Conservation (phyloP, 2,797 vertebrate genomes). For the Coilia nasus region DNA sequence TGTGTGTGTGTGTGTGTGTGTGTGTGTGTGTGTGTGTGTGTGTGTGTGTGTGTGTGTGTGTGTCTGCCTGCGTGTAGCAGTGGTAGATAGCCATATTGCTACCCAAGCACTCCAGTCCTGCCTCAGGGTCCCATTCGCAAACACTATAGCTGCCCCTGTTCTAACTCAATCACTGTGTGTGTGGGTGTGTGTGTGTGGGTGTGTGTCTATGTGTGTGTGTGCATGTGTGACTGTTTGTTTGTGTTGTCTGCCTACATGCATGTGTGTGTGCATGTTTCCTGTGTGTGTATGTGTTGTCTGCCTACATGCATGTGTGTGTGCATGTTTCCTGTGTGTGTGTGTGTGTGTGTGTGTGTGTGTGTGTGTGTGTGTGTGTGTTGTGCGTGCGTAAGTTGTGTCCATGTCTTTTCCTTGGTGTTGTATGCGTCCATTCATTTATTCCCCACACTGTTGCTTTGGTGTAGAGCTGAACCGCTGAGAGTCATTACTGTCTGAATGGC, state of each 20-base stretch:
- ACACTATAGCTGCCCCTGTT: not conserved
- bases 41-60: too few species aligned
- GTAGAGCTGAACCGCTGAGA: not conserved
- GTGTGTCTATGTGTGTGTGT: not conserved
- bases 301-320: conserved; percentile 27
- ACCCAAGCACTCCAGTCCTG: too few species aligned
- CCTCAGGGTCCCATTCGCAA: too few species aligned
- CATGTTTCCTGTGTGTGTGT: not conserved
- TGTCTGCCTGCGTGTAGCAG: too few species aligned
- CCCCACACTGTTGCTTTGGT: not conserved
- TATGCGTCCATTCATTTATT: not conserved
- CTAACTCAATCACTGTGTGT: conserved; percentile 10
- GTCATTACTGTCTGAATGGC: not conserved
- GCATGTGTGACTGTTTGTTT: not conserved
- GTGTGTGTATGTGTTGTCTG: conserved; percentile 28
- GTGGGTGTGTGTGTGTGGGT: not conserved
- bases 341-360: conserved; percentile 8
- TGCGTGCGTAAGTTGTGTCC: not conserved
- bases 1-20: too few species aligned
- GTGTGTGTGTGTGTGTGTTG: conserved; percentile 31
- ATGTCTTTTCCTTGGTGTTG: conserved; percentile 7
- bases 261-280: not conserved
- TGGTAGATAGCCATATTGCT: too few species aligned
- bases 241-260: conserved; percentile 16
- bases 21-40: too few species aligned